Conservation (phyloP, 2,888 invertebrate species). For the Neoitamus cyanurus region DNA sequence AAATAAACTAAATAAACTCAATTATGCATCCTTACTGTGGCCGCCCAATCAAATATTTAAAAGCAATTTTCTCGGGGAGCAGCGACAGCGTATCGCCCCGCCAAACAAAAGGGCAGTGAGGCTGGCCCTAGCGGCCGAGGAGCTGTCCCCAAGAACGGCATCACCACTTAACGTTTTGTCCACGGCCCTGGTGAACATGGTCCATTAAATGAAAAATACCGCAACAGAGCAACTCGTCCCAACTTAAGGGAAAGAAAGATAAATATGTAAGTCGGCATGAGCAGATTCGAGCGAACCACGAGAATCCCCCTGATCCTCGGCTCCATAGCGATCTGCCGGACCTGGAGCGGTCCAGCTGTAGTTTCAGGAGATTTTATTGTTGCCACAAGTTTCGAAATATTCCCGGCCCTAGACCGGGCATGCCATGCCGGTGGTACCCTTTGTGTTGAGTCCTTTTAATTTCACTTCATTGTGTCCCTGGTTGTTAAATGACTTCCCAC, state of each 20-base stretch:
- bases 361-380: not conserved
- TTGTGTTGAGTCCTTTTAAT: conserved; percentile 33
- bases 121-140: not conserved
- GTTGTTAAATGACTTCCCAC: not conserved
- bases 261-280: not conserved
- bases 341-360: not conserved
- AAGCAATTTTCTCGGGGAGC: not conserved
- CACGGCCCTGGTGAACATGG: not conserved
- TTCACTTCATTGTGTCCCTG: conserved; percentile 12
- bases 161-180: not conserved
- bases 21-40: too few relatives aligned
- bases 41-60: not conserved
- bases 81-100: not conserved
- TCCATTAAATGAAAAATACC: not conserved
- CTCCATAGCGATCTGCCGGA: not conserved
- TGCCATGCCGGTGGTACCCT: conserved; percentile 6
- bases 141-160: not conserved
- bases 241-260: not conserved
- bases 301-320: not conserved
- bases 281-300: not conserved
- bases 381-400: conserved; percentile 33
- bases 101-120: not conserved
- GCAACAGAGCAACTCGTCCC: not conserved
- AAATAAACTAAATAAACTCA: too few relatives aligned
- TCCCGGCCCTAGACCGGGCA: not conserved